These are phyloP conservation scores for Chrysomallon squamiferum DNA, from an alignment of 1,140 invertebrate species.

Conservation along the genomic window DNA sequence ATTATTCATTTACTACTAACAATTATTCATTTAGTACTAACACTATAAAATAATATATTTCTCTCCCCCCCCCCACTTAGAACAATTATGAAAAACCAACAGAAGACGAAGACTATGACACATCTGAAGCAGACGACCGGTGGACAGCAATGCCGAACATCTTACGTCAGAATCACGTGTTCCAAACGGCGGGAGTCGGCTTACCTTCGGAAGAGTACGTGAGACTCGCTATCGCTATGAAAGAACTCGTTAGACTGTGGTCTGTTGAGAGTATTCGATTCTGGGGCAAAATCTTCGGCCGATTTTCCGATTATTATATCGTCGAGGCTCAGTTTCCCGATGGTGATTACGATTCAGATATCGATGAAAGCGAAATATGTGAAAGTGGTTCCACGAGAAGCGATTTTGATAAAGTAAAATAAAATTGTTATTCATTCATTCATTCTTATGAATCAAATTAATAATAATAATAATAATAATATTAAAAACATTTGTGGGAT, in stretches of 20 bases:
- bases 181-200: conserved; percentile 38
- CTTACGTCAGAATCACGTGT: conserved; percentile 30
- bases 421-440: neutral
- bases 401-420: neutral
- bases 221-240: conserved; percentile 36
- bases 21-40: too few species aligned
- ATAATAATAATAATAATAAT: too few species aligned
- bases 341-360: conserved; percentile 33
- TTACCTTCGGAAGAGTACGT: conserved; percentile 34
- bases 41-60: too few species aligned
- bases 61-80: neutral
- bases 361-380: conserved; percentile 23
- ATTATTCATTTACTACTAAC: too few species aligned
- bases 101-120: neutral
- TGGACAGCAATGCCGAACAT: conserved; percentile 42
- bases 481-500: too few species aligned
- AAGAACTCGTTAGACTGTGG: conserved; percentile 28
- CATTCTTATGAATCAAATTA: too few species aligned
- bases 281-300: conserved; percentile 45
- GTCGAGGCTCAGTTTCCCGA: conserved; percentile 34
- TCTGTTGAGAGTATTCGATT: conserved; percentile 35
- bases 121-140: conserved; percentile 12
- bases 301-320: conserved; percentile 32
- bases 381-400: conserved; percentile 8
- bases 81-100: neutral